Percentiles rank a stretch among this genome's conserved stretches.
These are phyloP conservation scores for Equus przewalskii DNA, from an alignment of 2,113 vertebrate species.

Conservation along the genomic window DNA sequence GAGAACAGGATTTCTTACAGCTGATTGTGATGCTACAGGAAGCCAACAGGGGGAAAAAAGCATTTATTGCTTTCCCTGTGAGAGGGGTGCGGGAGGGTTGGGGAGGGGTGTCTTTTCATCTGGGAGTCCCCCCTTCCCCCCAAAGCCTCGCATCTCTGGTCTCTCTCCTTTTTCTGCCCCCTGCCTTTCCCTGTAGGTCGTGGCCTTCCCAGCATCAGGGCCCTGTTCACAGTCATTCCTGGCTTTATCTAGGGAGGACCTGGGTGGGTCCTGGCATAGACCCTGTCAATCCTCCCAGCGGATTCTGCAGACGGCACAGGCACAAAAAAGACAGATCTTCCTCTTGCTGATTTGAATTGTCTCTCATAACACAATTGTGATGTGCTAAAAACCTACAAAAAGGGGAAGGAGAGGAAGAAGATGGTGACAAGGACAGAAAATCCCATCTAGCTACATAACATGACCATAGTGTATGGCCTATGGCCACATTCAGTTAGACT, in stretches of 20 bases:
- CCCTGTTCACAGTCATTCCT: background rate
- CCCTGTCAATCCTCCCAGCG: background rate
- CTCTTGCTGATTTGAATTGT: background rate
- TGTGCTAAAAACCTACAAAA: background rate
- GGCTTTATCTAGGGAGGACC: background rate
- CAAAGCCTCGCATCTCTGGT: background rate
- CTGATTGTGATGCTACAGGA: background rate
- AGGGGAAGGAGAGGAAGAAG: background rate
- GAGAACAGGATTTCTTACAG: background rate
- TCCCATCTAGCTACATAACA: background rate
- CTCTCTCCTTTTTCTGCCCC: too few relatives aligned
- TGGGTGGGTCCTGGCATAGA: background rate
- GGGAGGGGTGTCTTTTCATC: background rate
- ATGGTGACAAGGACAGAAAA: background rate
- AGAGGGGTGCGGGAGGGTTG: background rate
- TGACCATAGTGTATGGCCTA: background rate
- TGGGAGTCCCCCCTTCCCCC: background rate
- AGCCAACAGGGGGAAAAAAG: background rate
- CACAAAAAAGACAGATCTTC: background rate
- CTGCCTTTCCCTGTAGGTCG: background rate
- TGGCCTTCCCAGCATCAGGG: background rate
- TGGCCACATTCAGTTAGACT: background rate
- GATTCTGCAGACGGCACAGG: background rate
- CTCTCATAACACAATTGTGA: background rate
- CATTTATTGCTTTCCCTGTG: background rate